These are phyloP conservation scores for Amphipyra tragopoginis DNA, from an alignment of 2,888 invertebrate genomes.

Conservation along the genomic window DNA sequence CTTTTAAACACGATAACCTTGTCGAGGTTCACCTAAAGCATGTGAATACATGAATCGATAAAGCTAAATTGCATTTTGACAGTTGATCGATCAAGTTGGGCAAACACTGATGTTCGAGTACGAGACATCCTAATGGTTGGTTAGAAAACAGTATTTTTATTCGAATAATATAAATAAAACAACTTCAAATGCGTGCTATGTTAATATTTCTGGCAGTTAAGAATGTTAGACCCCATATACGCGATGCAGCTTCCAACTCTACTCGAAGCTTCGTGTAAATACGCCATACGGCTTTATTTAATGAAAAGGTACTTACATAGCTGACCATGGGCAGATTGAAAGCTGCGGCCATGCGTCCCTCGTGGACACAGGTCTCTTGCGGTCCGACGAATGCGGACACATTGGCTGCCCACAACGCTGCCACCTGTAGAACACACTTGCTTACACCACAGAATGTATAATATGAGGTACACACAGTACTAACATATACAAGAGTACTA, in stretches of 20 bases:
- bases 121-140: conserved; percentile 31
- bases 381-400: conserved; percentile 96
- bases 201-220: no score
- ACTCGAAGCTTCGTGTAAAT: no score
- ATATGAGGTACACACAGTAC: no score
- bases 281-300: neutral
- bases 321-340: conserved; percentile 99
- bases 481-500: no score
- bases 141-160: neutral
- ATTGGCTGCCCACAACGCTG: conserved; percentile 95
- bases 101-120: conserved; percentile 25
- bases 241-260: no score
- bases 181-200: no score
- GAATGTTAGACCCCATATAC: no score
- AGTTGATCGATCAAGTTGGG: conserved; percentile 49
- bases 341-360: conserved; percentile 97
- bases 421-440: conserved; percentile 89
- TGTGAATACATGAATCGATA: conserved; percentile 35
- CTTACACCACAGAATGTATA: conserved; percentile 1
- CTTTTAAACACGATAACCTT: conserved; percentile 39
- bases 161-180: no score
- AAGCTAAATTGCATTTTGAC: conserved; percentile 50
- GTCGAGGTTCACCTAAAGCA: conserved; percentile 26
- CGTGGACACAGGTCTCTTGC: conserved; percentile 96
- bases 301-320: conserved; percentile 92